Percentiles rank a stretch among this genome's conserved stretches.
Evolutionary conservation across 2,113 vertebrate genomes (phyloP).

Genomic region (Macroglossus sobrinus): DNA sequence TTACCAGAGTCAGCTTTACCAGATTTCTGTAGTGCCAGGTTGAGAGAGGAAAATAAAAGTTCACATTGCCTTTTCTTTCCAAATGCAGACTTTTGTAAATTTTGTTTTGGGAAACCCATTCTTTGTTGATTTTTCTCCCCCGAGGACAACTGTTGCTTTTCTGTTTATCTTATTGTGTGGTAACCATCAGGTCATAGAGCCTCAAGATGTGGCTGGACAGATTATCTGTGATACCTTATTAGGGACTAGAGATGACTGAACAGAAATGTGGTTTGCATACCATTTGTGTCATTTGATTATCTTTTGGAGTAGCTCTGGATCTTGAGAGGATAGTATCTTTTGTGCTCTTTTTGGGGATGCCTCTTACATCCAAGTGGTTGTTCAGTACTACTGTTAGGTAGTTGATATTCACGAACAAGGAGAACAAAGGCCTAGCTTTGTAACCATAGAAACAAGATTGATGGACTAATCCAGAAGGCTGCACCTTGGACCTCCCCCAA

Average conservation of each 20-base stretch:
- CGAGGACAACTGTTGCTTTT: background rate
- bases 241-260: background rate
- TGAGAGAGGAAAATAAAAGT: background rate
- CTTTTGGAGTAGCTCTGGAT: background rate
- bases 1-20: background rate
- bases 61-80: background rate
- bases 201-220: too few species aligned
- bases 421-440: too few species aligned
- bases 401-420: too few species aligned
- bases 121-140: background rate
- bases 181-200: background rate
- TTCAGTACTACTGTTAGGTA: background rate
- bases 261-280: background rate
- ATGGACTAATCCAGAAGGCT: too few species aligned
- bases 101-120: background rate
- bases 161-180: background rate
- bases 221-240: background rate
- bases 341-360: background rate
- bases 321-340: background rate
- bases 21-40: background rate
- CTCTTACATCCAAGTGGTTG: background rate
- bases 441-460: too few species aligned
- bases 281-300: background rate
- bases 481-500: too few species aligned
- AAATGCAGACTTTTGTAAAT: background rate